phyloP scores from a whole-genome alignment of 2,113 vertebrate genomes.

The Rattus norvegicus region GRCr8 NC_086029.1:88667501-88668000 shows the following conservation, averaged over 20 bases:
- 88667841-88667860: background rate
- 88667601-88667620: conserved; percentile 75
- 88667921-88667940: background rate
- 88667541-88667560: conserved; percentile 37
- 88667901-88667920: background rate
- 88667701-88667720: conserved; percentile 70
- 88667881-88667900: background rate
- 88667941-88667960: background rate
- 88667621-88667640: conserved; percentile 53
- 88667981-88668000: background rate
- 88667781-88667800: background rate
- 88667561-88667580: conserved; percentile 45
- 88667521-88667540: background rate
- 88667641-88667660: conserved; percentile 75
- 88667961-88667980: background rate
- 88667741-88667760: conserved; percentile 34
- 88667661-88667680: conserved; percentile 79
- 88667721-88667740: conserved; percentile 68
- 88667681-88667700: conserved; percentile 75
- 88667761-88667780: conserved; percentile 63
- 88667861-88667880: background rate
- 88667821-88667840: conserved; percentile 41
- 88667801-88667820: background rate
- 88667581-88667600: conserved; percentile 31
- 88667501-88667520: conserved; percentile 29